Evolutionary conservation across 2,113 vertebrate genomes (phyloP).

Genomic region (Syrmaticus mikado): DNA sequence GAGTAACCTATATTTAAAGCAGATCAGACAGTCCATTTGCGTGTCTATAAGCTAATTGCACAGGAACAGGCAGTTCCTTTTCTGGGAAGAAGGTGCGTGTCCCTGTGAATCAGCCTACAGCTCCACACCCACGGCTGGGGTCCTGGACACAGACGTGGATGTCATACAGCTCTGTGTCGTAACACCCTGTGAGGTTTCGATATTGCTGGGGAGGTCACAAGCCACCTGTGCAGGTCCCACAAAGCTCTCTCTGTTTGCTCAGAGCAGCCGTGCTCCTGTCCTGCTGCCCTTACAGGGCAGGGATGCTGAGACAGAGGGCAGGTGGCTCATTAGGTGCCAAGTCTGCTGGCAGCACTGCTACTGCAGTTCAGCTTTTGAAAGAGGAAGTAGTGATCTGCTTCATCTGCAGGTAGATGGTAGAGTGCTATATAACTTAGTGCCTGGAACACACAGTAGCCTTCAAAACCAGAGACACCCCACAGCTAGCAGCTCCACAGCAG

Average conservation of each 20-base stretch:
- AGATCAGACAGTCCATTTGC: background rate
- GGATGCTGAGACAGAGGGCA: background rate
- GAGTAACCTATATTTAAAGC: background rate
- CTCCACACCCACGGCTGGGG: conserved; percentile 17
- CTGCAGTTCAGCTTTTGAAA: background rate
- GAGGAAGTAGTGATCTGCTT: background rate
- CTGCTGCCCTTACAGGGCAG: background rate
- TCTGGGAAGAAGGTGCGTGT: conserved; percentile 16
- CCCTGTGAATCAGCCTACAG: conserved; percentile 17
- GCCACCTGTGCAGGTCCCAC: background rate
- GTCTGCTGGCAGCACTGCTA: background rate
- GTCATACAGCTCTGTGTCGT: background rate
- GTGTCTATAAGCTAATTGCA: background rate
- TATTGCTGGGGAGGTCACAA: background rate
- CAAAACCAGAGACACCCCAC: background rate
- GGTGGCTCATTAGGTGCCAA: background rate
- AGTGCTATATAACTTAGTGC: rapidly evolving
- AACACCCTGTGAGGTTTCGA: background rate
- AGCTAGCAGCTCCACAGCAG: background rate
- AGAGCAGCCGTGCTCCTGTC: background rate
- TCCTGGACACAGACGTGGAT: conserved; percentile 26
- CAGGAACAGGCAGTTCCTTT: background rate
- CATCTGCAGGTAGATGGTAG: background rate
- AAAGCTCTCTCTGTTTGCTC: background rate
- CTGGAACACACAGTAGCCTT: background rate